phyloP scores from a whole-genome alignment of 2,888 invertebrate genomes.

The Pyrocoelia pectoralis region DNA sequence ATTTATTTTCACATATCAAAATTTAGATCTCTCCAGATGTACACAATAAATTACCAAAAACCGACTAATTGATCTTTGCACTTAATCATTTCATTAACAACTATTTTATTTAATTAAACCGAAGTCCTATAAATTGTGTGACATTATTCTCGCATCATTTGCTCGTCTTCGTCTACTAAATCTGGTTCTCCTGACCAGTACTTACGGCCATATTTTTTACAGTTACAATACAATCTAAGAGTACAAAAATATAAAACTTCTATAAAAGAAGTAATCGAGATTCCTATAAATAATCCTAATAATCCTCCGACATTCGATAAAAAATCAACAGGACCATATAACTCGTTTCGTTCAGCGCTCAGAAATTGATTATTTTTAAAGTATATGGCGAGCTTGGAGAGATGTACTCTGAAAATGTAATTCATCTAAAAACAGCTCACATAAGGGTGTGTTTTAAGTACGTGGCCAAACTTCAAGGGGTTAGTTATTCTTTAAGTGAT shows the following conservation, averaged over 20 bases:
- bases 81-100: too few species aligned
- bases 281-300: slow-evolving; percentile 69
- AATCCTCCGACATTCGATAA: slow-evolving; percentile 67
- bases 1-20: too few species aligned
- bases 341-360: slow-evolving; percentile 64
- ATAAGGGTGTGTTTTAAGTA: too few species aligned
- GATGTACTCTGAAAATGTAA: slow-evolving; percentile 59
- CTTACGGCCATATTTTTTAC: background rate
- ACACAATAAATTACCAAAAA: too few species aligned
- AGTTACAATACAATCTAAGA: slow-evolving; percentile 6
- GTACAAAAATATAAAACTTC: slow-evolving; percentile 71
- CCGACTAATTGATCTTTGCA: too few species aligned
- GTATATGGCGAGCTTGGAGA: slow-evolving; percentile 71
- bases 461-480: too few species aligned
- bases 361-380: slow-evolving; percentile 73
- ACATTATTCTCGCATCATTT: too few species aligned
- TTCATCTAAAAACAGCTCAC: background rate
- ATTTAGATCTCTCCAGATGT: too few species aligned
- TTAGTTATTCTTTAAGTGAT: too few species aligned
- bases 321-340: slow-evolving; percentile 66
- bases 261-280: slow-evolving; percentile 68
- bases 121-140: too few species aligned
- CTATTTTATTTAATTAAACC: too few species aligned
- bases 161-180: background rate
- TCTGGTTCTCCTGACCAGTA: slow-evolving; percentile 5